phyloP scores from a whole-genome alignment of 2,888 invertebrate species.

The Caenorhabditis plicata region DNA sequence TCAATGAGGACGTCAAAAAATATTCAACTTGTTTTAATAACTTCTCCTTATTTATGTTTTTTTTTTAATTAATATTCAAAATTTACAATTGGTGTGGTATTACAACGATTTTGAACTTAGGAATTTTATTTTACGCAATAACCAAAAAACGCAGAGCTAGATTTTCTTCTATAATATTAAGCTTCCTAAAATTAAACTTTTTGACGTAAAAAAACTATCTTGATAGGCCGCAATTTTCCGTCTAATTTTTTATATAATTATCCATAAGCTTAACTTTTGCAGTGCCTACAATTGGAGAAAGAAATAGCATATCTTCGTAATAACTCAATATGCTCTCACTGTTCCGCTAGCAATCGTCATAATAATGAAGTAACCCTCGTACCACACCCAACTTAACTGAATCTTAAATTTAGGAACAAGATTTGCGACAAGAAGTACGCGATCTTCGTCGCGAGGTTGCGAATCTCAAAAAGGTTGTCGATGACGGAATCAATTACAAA shows the following conservation, averaged over 20 bases:
- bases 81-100: too few species aligned
- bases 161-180: neutral
- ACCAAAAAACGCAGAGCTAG: neutral
- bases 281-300: slow-evolving; percentile 39
- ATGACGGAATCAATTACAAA: slow-evolving; percentile 31
- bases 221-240: too few species aligned
- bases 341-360: neutral
- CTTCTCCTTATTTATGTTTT: neutral
- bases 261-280: neutral
- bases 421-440: slow-evolving; percentile 43
- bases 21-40: neutral
- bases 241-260: neutral
- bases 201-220: neutral
- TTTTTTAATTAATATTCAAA: slow-evolving; percentile 1
- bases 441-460: slow-evolving; percentile 45
- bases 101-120: too few species aligned
- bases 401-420: slow-evolving; percentile 9
- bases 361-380: neutral
- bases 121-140: neutral
- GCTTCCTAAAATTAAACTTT: neutral
- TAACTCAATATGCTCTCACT: slow-evolving; percentile 1
- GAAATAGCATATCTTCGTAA: slow-evolving; percentile 27
- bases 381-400: neutral
- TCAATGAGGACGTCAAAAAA: too few species aligned
- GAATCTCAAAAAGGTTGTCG: slow-evolving; percentile 45